These are phyloP conservation scores for Cetonia aurata DNA, from an alignment of 2,888 invertebrate species.

Conservation along the genomic window DNA sequence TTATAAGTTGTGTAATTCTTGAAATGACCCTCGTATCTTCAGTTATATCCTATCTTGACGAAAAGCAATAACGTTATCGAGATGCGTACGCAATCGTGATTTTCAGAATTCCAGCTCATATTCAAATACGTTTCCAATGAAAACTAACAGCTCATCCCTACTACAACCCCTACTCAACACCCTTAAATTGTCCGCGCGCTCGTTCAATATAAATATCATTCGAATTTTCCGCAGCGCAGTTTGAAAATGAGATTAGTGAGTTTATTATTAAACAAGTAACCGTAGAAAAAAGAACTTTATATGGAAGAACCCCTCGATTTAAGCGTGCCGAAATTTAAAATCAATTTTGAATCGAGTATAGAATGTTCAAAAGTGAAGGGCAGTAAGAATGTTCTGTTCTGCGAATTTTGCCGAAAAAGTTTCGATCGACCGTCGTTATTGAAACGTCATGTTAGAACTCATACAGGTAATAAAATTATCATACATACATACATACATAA, in stretches of 20 bases:
- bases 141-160: constrained; percentile 23
- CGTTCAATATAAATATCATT: neutral
- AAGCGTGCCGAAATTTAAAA: constrained; percentile 45
- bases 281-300: constrained; percentile 2
- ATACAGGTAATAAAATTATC: constrained; percentile 90
- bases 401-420: constrained; percentile 91
- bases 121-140: constrained; percentile 33
- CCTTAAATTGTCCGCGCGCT: neutral
- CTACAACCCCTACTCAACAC: constrained; percentile 14
- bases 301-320: constrained; percentile 54
- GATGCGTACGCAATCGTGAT: constrained; percentile 38
- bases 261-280: neutral
- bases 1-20: neutral
- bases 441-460: constrained; percentile 92
- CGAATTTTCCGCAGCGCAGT: neutral
- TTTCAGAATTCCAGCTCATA: constrained; percentile 13
- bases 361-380: constrained; percentile 26
- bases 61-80: constrained; percentile 5
- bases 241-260: neutral
- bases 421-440: constrained; percentile 92
- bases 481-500: too few relatives aligned
- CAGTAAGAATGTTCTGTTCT: constrained; percentile 71
- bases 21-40: constrained; percentile 16
- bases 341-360: constrained; percentile 13
- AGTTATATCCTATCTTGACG: neutral